These are phyloP conservation scores for Hephaestus fuliginosus DNA, from an alignment of 2,797 vertebrate genomes.

Conservation along the genomic window DNA sequence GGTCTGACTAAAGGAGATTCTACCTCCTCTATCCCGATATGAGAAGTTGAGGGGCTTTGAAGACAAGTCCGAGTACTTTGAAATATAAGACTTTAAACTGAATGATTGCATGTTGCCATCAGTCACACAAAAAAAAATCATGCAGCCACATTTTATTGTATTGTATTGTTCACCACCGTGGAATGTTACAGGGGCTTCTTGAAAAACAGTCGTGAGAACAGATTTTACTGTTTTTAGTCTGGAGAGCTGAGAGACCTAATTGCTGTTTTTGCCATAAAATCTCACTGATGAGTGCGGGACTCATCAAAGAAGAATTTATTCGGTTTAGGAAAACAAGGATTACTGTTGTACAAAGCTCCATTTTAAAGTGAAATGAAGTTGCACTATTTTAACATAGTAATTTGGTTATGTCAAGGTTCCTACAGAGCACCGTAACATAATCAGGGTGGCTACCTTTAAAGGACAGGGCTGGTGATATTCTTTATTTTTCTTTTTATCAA, in stretches of 20 bases:
- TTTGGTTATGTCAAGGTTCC: background rate
- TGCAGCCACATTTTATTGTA: conserved; percentile 21
- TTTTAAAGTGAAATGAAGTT: conserved; percentile 6
- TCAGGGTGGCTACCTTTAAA: background rate
- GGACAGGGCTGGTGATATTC: background rate
- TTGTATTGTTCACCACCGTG: conserved; percentile 45
- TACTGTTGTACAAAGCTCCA: background rate
- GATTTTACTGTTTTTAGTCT: conserved; percentile 20
- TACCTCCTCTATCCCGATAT: conserved; percentile 36
- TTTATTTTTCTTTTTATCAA: background rate
- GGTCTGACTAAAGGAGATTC: conserved; percentile 28
- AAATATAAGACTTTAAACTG: conserved; percentile 1
- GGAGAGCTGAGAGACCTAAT: conserved; percentile 9
- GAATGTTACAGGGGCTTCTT: conserved; percentile 36
- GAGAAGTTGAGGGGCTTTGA: background rate
- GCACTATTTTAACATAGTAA: conserved; percentile 1
- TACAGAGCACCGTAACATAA: background rate
- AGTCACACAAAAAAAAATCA: conserved; percentile 29
- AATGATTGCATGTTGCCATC: conserved; percentile 54
- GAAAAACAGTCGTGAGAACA: conserved; percentile 1
- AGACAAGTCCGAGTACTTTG: background rate
- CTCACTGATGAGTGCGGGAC: conserved; percentile 7
- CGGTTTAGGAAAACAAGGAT: conserved; percentile 3
- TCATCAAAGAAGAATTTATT: conserved; percentile 12
- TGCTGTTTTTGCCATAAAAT: conserved; percentile 32